Evolutionary conservation across 2,797 vertebrate species (phyloP).

Genomic region (Myotis daubentonii): DNA sequence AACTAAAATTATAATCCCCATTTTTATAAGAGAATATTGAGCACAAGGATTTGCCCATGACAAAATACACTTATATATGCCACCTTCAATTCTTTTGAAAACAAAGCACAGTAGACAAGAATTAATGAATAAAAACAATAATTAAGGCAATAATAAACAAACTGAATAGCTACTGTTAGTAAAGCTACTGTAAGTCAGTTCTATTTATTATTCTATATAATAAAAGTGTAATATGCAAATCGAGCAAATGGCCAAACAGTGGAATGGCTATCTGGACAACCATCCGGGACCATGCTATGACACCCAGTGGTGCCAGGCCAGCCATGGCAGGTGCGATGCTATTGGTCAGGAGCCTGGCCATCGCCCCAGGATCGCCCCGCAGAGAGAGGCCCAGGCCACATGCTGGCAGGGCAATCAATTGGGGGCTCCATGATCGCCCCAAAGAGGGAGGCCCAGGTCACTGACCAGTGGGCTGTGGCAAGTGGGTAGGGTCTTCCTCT

Average conservation of each 20-base stretch:
- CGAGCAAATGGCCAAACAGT: accelerated
- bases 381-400: too few species aligned
- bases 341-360: too few species aligned
- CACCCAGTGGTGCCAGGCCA: too few species aligned
- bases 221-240: too few species aligned
- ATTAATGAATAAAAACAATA: not conserved
- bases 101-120: not conserved
- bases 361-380: too few species aligned
- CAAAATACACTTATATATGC: not conserved
- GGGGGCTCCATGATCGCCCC: too few species aligned
- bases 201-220: not conserved
- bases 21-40: not conserved
- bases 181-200: not conserved
- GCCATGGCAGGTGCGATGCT: accelerated
- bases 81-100: not conserved
- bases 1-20: not conserved
- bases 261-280: too few species aligned
- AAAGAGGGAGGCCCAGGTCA: too few species aligned
- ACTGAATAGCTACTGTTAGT: not conserved
- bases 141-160: not conserved
- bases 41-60: not conserved
- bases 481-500: too few species aligned
- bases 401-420: too few species aligned
- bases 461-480: too few species aligned
- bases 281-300: too few species aligned